Evolutionary conservation across 1,140 invertebrate species (phyloP).

Genomic region (Pemphigus obesinymphae): DNA sequence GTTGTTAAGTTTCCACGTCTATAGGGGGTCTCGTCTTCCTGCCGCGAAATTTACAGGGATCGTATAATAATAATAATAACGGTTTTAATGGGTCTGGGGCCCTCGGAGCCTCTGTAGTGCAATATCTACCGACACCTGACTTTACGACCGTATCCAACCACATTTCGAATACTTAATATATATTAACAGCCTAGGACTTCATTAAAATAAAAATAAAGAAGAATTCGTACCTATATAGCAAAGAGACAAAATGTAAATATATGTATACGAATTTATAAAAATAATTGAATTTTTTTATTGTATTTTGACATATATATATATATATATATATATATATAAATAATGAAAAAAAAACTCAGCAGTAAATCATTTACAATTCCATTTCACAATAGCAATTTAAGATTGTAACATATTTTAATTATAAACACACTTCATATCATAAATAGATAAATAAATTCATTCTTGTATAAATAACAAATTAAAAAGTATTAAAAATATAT

Average conservation of each 20-base stretch:
- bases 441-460: no score
- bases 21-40: neutral
- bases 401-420: no score
- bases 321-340: no score
- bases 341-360: no score
- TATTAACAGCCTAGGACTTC: neutral
- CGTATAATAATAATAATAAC: conserved; percentile 37
- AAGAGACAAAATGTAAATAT: neutral
- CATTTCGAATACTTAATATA: conserved; percentile 3
- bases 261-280: neutral
- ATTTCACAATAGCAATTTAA: no score
- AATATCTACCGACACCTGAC: conserved; percentile 28
- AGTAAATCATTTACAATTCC: no score
- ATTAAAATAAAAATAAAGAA: conserved; percentile 15
- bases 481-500: no score
- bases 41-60: neutral
- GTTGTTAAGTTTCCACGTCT: neutral
- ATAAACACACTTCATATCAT: no score
- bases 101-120: neutral
- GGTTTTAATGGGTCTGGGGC: conserved; percentile 28
- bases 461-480: no score
- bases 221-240: neutral
- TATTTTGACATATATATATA: no score
- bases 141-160: conserved; percentile 10
- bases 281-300: no score